Evolutionary conservation across 1,140 invertebrate species (phyloP), one percentile per base, ranked within the genome.

Genomic region (Formica exsecta): DNA sequence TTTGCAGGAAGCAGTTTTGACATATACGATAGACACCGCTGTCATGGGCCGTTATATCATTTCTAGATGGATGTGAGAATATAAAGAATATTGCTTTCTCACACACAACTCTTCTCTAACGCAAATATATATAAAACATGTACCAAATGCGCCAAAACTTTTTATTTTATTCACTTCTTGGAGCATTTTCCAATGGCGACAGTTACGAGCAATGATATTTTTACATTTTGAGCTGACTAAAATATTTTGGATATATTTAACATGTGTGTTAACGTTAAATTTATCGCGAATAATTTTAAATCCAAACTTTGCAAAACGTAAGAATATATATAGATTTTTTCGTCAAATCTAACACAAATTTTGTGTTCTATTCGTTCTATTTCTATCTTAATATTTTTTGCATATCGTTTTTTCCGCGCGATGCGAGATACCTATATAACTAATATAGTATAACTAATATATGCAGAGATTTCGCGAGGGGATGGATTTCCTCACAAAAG

Each of bases 1-100:
- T 83, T 83, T 73, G 54, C 62, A 83, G 79, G n/a, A 73, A 73
- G 13, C 29, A 73, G 79, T 73, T 83, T 80, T 83, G 79, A 83
- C 79, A 13, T 74, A 38, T 62, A 73, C 68, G 61, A 70, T 73
- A 73, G 68, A 74, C 68, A 62, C n/a, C 25, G 38, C 68, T 83
- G 79, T 83, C 54, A 83, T 83, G 38, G 79, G 61, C 57, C 68
- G 48, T 71, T 83, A 25, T 70, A 29, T 41, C 65, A 48, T 36
- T 68, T 68, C 54, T 38, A 73, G 51, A 83, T 73, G 57, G n/a
- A 83, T 83, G 68, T 62, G 38, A 54, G 68, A 36, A n/a, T 36
- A 73, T 83, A 74, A 73, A 74, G 79, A 73, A 83, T 57, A 48
- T 62, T 62, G 68, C 51, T 73, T 81, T 57, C 59, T 70, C 62